These are phyloP conservation scores for Phalacrocorax aristotelis DNA, from an alignment of 2,113 vertebrate species.

Conservation along the genomic window DNA sequence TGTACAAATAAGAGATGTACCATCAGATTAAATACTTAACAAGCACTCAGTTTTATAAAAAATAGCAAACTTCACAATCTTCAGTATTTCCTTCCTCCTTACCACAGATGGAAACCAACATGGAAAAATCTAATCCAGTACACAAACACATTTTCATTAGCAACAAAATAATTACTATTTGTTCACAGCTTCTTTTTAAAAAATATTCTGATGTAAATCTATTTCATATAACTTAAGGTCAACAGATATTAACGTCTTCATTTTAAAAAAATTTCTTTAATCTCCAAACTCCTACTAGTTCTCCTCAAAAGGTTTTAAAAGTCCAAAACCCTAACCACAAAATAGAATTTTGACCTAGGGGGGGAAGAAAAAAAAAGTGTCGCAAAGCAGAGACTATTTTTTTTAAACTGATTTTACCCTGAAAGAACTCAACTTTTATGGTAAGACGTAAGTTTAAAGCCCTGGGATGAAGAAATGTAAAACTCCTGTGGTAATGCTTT, in stretches of 20 bases:
- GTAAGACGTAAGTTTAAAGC: background rate
- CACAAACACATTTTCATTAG: background rate
- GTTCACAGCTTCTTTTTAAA: background rate
- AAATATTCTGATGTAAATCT: background rate
- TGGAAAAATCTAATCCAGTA: background rate
- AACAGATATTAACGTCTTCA: background rate
- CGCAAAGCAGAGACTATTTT: background rate
- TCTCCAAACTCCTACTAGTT: background rate
- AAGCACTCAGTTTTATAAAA: background rate
- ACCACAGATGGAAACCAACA: background rate
- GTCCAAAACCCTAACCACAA: background rate
- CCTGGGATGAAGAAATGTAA: background rate
- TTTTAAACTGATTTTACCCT: background rate
- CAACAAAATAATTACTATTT: background rate
- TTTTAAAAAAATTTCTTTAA: background rate
- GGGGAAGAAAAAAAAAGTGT: no score
- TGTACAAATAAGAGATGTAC: background rate
- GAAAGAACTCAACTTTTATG: background rate
- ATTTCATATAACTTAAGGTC: background rate
- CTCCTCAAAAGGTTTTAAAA: background rate
- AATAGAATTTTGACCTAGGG: background rate
- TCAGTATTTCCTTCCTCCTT: background rate
- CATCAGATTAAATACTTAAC: background rate
- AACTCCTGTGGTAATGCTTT: background rate
- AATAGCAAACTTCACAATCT: background rate